Evolutionary conservation across 2,797 vertebrate genomes (phyloP).

Genomic region (Microctenopoma steveboyesi): DNA sequence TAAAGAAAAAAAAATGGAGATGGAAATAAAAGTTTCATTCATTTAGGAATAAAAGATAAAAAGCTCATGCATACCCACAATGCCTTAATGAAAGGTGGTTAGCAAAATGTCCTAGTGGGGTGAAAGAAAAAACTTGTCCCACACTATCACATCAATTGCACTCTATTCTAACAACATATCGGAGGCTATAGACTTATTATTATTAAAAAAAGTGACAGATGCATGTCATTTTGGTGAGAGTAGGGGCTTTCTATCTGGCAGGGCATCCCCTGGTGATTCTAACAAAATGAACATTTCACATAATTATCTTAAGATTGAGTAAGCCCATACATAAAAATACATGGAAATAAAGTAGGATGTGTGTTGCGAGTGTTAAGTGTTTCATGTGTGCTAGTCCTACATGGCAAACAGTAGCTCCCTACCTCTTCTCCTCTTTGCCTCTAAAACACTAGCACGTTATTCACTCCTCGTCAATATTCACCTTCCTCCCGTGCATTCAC

Average conservation of each 20-base stretch:
- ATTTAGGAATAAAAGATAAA: constrained; percentile 51
- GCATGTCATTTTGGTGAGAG: background rate
- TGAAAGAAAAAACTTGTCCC: constrained; percentile 7
- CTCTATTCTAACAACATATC: constrained; percentile 37
- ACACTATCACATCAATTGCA: constrained; percentile 6
- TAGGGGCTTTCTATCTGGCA: background rate
- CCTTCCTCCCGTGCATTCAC: constrained; percentile 32
- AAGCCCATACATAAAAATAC: background rate
- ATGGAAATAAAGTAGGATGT: background rate
- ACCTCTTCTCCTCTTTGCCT: constrained; percentile 57
- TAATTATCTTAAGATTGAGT: too few relatives aligned
- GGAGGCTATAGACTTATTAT: constrained; percentile 10
- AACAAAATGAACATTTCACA: too few relatives aligned
- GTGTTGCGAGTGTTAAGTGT: constrained; percentile 12
- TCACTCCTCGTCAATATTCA: constrained; percentile 53
- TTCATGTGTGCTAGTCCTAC: constrained; percentile 44
- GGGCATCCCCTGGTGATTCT: too few relatives aligned
- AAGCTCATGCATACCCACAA: constrained; percentile 62
- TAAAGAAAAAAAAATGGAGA: constrained; percentile 6
- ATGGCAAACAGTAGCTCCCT: constrained; percentile 69
- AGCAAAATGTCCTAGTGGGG: constrained; percentile 9
- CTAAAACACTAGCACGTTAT: constrained; percentile 73
- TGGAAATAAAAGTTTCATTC: constrained; percentile 32
- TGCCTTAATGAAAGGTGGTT: constrained; percentile 43
- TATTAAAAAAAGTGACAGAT: background rate